Evolutionary conservation across 2,888 invertebrate species (phyloP), one percentile per base, ranked within the genome.

Genomic region (Clanis bilineata): DNA sequence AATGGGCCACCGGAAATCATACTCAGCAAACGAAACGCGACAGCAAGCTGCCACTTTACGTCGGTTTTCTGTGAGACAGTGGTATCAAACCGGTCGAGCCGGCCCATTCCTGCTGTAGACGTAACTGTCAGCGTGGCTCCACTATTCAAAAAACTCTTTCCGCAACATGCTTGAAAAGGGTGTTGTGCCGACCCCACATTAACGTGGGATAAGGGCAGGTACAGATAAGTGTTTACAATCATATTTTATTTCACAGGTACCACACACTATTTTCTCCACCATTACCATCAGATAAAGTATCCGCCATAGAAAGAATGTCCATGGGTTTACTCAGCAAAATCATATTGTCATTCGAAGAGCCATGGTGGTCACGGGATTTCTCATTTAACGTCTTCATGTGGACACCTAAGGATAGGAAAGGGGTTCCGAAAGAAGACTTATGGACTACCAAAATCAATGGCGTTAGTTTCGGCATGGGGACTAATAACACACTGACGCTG

Each of bases 291-390:
- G 70, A 73, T 2, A 95, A 95, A 79, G 67, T 86, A 1, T 81
- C 80, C 32, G 90, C 93, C 1, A 94, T 95, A 32, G 70, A 93
- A 82, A 82, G 85, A 38, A 74, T 95, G 38, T 92, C 93, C 0
- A 93, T 94, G 66, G 96, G 95, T 1, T 57, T 70, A 0, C 36
- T 68, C 3, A 64, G 62, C 22, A 76, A 72, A 59, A 64, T 73
- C 0, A 57, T 69, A 0, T 41, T 73, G 0, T 22, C 57, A 0
- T 76, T 74, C 43, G 43, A 64, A 0, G 23, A 56, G 0, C 28
- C 28, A 0, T 72, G 72, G 72, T 74, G 71, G 71, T 41, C 62
- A 2, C 15, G 56, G 0, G 43, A 6, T 7, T 5, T 32, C 3
- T 45, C 18, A 18, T 15, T 12, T n/a, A 72, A 70, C 36, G 74